Conservation (phyloP, 2,113 vertebrate species). For the Alligator sinensis region DNA sequence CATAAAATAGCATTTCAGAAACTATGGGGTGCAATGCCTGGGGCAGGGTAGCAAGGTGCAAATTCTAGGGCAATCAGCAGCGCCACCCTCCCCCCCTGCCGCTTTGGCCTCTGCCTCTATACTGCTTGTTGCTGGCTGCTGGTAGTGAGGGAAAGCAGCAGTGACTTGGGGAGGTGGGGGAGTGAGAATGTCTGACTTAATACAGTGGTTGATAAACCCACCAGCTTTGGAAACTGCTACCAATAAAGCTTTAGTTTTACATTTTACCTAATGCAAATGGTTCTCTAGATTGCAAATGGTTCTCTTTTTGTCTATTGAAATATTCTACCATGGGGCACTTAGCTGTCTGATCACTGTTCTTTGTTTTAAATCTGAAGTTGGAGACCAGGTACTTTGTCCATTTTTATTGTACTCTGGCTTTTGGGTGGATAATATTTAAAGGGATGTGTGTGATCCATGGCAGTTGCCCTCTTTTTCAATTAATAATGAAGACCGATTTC, state of each 20-base stretch:
- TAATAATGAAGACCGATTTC: neutral
- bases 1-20: no score
- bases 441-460: no score
- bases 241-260: neutral
- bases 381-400: neutral
- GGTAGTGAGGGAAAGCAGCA: no score
- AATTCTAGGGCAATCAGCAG: neutral
- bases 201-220: no score
- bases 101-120: neutral
- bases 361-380: neutral
- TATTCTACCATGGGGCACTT: no score
- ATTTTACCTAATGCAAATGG: accelerated
- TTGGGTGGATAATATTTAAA: neutral
- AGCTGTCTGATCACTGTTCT: neutral
- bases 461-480: neutral
- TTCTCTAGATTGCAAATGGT: neutral
- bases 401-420: neutral
- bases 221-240: accelerated
- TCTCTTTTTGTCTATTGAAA: neutral
- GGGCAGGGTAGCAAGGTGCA: no score
- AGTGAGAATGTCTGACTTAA: no score
- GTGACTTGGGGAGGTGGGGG: no score
- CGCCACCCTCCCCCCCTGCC: no score
- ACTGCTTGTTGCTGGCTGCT: no score
- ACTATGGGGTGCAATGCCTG: no score